These are phyloP conservation scores for Stichopus horrens DNA, from an alignment of 53 echinoderm and acorn worm species.

Conservation along the genomic window DNA sequence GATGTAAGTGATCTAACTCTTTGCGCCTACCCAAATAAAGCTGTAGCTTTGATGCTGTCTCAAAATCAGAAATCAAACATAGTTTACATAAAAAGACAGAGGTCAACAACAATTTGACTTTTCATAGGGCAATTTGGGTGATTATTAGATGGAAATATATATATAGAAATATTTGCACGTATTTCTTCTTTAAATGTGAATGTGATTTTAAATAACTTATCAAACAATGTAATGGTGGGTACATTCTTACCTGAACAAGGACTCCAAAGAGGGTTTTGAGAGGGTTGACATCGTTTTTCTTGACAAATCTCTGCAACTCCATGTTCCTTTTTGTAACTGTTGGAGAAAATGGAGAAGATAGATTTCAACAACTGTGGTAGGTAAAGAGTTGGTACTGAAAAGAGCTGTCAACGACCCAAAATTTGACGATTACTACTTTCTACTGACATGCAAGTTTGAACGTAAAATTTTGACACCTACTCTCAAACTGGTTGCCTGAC, in stretches of 20 bases:
- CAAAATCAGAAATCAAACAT: too few relatives aligned
- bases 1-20: too few relatives aligned
- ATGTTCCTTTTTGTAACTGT: constrained; percentile 74
- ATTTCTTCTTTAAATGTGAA: too few relatives aligned
- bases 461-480: constrained; percentile 49
- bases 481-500: constrained; percentile 74
- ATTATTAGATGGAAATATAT: not conserved
- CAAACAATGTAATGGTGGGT: not conserved
- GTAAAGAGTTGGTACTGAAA: too few relatives aligned
- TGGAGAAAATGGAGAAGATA: not conserved
- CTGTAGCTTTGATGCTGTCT: too few relatives aligned
- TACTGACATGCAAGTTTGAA: not conserved
- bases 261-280: constrained; percentile 81
- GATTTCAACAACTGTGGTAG: too few relatives aligned
- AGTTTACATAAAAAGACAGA: too few relatives aligned
- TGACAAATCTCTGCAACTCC: constrained; percentile 89
- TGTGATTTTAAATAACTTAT: too few relatives aligned
- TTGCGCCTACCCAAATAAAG: too few relatives aligned
- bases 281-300: constrained; percentile 93
- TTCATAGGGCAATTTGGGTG: not conserved
- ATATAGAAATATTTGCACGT: too few relatives aligned
- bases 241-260: constrained; percentile 71
- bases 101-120: not conserved
- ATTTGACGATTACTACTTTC: too few relatives aligned
- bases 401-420: too few relatives aligned